Evolutionary conservation across 2,888 invertebrate genomes (phyloP), one percentile per base, ranked within the genome.

Genomic region (Conops quadrifasciatus): DNA sequence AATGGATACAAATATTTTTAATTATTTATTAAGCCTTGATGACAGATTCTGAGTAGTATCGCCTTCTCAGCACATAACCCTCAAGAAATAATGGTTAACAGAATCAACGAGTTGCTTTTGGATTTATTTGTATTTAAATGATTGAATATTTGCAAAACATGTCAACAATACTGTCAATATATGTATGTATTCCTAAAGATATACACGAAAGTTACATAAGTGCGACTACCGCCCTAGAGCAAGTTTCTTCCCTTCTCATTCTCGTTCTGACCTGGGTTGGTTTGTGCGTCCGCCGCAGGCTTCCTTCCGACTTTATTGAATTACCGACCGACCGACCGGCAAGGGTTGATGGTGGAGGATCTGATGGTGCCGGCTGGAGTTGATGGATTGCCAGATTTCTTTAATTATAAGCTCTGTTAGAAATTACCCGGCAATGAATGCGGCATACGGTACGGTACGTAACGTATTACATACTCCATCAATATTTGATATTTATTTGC

Each of bases 371-470:
- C 36, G 36, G 36, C 9, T 36, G 36, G 36, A 36, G 36, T 7
- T 36, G 36, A 36, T 36, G 36, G 36, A 36, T 59, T 43, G 45
- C 58, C 43, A 45, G 67, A 59, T 59, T 67, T 67, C 59, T 67
- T 67, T 67, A 67, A 67, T 67, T 67, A 67, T 67, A 67, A 67
- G 67, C 67, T 67, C 67, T 67, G 56, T 59, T 26, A 59, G 59
- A 59, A 67, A 58, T 67, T 59, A 67, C 16, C 30, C 49, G 51
- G 24, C 53, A 56, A 66, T 66, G 56, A 47, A 58, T 58, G 30
- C n/a, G 28, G 36, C 67, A 24, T 43, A 47, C 26, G 58, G 24
- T 21, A 36, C 30, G 26, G 24, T 45, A 58, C 67, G 45, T 36
- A 36, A 36, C 36, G 9, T 36, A 36, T 36, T 36, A 36, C 9